Base-by-base conservation (phyloP, 1,140 invertebrate genomes). In the Drosophila erecta region DNA sequence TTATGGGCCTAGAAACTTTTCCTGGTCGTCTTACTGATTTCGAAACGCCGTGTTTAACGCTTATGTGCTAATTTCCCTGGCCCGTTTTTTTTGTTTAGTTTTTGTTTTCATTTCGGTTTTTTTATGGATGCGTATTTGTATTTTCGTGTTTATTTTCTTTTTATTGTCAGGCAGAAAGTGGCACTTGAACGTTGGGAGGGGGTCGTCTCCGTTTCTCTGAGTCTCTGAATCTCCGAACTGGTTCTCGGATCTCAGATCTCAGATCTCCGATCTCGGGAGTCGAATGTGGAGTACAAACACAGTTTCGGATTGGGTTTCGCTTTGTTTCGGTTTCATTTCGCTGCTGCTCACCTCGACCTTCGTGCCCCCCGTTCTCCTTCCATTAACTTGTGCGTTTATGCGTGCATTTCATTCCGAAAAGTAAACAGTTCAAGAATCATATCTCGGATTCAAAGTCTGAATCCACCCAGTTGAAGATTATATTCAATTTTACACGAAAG, bases 61-160 rank as follows among this genome's bases (percentile, higher is more conserved):
- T 20, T 43, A 30, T 76, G 71, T 86, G 70, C 59, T 58, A 65
- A 62, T 74, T 74, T 79, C 55, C 70, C 66, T 47, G 66, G 47
- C 66, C 44, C 24, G 43, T 60, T 60, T 49, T 49, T 22, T 69
- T 78, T 54, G 22, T 47, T 47, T 24, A 49, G 69, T 41, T 59
- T 57, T 40, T 74, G 65, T 66, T 74, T 73, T 43, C 56, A 40
- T 55, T 56, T 41, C 44, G n/a, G 41, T 53, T 46, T 24, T 58
- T 72, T 51, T 59, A 38, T 58, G 66, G 55, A 60, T 72, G 67
- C 69, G 55, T 75, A 64, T 74, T 61, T 46, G 43, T 73, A 53
- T 73, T 62, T 73, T 74, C 44, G 60, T 64, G 72, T 75, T 74
- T 74, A 74, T 74, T 62, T 74, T 74, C 58, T 55, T 74, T 74